Evolutionary conservation across 2,797 vertebrate species (phyloP).

Genomic region (Eupleurogrammus muticus): DNA sequence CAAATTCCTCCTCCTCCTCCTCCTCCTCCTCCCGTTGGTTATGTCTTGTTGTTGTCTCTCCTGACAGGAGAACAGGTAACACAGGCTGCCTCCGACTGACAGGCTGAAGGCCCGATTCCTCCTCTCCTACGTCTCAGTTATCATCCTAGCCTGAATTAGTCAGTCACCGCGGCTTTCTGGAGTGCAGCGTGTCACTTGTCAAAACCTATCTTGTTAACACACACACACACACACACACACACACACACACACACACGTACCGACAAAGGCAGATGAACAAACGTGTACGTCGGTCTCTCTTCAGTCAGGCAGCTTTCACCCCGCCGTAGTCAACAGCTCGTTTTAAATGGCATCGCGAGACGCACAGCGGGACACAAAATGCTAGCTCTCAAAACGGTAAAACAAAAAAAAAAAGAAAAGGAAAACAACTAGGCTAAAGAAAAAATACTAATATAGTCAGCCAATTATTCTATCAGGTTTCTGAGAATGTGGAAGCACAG

Average conservation of each 20-base stretch:
- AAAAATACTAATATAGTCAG: no score
- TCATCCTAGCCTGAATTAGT: constrained; percentile 69
- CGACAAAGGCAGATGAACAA: constrained; percentile 57
- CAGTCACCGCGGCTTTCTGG: constrained; percentile 62
- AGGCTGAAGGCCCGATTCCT: constrained; percentile 67
- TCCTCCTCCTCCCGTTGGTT: constrained; percentile 59
- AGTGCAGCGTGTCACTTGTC: constrained; percentile 76
- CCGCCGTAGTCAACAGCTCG: constrained; percentile 63
- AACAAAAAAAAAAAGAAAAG: background rate
- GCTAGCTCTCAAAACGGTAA: constrained; percentile 51
- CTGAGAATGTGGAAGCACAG: no score
- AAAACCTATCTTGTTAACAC: constrained; percentile 58
- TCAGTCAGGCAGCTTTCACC: constrained; percentile 70
- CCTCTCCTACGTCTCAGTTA: constrained; percentile 65
- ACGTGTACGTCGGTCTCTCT: constrained; percentile 52
- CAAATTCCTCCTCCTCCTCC: constrained; percentile 50
- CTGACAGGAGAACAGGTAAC: constrained; percentile 66
- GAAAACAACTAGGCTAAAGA: constrained; percentile 34
- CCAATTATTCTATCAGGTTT: no score
- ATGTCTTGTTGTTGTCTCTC: constrained; percentile 61
- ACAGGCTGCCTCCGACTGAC: constrained; percentile 58
- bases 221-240: constrained; percentile 18
- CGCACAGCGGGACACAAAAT: constrained; percentile 70
- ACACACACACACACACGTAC: constrained; percentile 15
- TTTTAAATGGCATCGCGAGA: constrained; percentile 73